Evolutionary conservation across 1,140 invertebrate species (phyloP).

Genomic region (Bombus soroeensis): DNA sequence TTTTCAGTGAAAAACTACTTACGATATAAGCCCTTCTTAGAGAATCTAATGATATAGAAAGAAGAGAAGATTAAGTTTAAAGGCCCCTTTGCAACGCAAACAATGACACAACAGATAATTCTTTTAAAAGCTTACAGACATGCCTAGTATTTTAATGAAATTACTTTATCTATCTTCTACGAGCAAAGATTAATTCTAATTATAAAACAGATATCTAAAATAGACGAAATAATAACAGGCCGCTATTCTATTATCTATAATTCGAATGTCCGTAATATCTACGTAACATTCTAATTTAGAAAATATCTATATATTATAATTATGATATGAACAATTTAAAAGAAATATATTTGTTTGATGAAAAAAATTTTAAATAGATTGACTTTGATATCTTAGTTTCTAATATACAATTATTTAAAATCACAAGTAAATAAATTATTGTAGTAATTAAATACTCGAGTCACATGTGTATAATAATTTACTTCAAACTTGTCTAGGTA

Average conservation of each 20-base stretch:
- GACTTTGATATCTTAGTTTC: too few relatives aligned
- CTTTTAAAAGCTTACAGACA: too few relatives aligned
- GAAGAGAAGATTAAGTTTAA: background rate
- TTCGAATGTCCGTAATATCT: background rate
- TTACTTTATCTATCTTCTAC: background rate
- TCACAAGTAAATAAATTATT: background rate
- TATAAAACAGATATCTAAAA: background rate
- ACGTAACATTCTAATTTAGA: background rate
- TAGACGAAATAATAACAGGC: background rate
- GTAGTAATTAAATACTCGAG: background rate
- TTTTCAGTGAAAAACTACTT: background rate
- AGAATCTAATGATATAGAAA: background rate
- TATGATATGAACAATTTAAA: background rate
- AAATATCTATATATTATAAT: background rate
- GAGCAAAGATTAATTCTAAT: background rate
- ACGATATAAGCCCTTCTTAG: background rate
- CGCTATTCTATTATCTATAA: background rate
- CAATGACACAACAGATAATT: background rate
- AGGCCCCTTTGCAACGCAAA: background rate
- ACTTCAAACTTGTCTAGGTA: background rate
- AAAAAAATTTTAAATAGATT: too few relatives aligned
- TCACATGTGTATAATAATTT: too few relatives aligned
- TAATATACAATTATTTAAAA: background rate
- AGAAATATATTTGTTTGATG: background rate
- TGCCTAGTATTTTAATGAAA: background rate